A percentile compares a stretch with the other conserved stretches of the same genome.
phyloP scores from a whole-genome alignment of 2,888 invertebrate species.

The Unio delphinus region DNA sequence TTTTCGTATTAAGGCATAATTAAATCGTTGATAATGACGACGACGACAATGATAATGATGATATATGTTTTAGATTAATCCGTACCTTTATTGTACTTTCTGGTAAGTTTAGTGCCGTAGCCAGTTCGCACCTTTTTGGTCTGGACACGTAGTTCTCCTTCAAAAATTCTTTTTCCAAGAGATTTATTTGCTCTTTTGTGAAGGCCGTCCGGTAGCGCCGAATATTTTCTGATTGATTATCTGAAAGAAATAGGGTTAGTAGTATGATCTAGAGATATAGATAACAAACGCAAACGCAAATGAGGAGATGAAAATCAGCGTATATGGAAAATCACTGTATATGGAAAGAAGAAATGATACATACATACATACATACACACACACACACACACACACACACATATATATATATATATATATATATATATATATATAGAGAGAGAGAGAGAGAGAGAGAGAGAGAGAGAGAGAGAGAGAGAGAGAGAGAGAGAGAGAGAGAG shows the following conservation, averaged over 20 bases:
- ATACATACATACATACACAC: too few species aligned
- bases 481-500: too few species aligned
- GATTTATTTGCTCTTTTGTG: constrained; percentile 91
- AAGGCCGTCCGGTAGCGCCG: constrained; percentile 94
- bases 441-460: too few species aligned
- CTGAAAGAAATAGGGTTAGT: too few species aligned
- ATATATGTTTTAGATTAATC: not conserved
- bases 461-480: too few species aligned
- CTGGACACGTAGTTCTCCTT: constrained; percentile 98
- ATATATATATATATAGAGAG: too few species aligned
- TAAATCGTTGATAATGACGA: not conserved
- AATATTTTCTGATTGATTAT: constrained; percentile 11
- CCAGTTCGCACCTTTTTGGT: constrained; percentile 94
- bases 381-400: too few species aligned
- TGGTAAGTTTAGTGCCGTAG: constrained; percentile 91
- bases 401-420: too few species aligned
- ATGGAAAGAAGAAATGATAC: too few species aligned
- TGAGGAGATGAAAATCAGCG: constrained; percentile 19
- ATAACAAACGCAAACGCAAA: too few species aligned
- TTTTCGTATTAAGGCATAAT: not conserved
- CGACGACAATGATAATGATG: not conserved
- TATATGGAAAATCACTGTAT: not conserved
- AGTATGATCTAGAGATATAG: too few species aligned
- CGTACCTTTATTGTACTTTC: constrained; percentile 97
- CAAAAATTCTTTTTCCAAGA: constrained; percentile 95